These are phyloP conservation scores for Ornithorhynchus anatinus DNA, from an alignment of 2,113 vertebrate species.

Conservation along the genomic window DNA sequence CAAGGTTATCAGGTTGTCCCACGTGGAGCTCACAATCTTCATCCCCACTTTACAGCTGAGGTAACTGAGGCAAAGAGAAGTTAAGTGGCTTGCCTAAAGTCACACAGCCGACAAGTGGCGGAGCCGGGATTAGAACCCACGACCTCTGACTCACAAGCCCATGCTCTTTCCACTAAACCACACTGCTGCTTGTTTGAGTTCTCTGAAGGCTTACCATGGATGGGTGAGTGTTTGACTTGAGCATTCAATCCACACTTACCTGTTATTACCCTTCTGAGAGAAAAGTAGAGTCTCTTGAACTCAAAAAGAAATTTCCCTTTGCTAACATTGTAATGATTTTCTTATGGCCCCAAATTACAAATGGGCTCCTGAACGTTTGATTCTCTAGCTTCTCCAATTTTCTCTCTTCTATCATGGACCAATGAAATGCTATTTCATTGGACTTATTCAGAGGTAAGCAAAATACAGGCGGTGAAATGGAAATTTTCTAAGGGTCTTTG, in stretches of 20 bases:
- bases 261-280: neutral
- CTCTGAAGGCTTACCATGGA: neutral
- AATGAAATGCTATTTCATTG: neutral
- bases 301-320: neutral
- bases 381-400: neutral
- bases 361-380: neutral
- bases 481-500: neutral
- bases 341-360: neutral
- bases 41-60: too few relatives aligned
- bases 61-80: too few relatives aligned
- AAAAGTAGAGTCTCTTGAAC: neutral
- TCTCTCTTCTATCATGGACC: conserved; percentile 5
- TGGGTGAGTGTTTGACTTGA: neutral
- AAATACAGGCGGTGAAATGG: neutral
- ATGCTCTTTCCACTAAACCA: too few relatives aligned
- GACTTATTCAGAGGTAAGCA: neutral
- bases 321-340: neutral
- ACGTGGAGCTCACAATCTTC: too few relatives aligned
- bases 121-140: too few relatives aligned
- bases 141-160: too few relatives aligned
- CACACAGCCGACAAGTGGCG: too few relatives aligned
- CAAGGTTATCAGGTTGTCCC: too few relatives aligned
- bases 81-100: too few relatives aligned
- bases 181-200: too few relatives aligned
- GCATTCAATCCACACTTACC: neutral